Base-by-base conservation (phyloP, 2,113 vertebrate genomes). In the Urocolius indicus region DNA sequence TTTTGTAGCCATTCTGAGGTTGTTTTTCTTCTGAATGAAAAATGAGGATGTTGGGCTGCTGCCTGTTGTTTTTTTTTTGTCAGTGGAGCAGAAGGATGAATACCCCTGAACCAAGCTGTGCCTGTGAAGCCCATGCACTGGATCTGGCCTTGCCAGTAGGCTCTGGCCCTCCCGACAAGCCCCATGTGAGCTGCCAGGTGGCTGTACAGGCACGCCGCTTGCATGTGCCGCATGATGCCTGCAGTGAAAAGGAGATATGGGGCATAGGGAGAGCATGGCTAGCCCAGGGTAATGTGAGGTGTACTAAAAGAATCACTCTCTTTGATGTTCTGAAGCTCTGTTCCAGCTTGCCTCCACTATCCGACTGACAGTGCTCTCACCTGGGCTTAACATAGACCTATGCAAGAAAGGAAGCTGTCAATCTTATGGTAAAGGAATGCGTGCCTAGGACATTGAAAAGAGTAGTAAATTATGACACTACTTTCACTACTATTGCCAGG, bases 11-110 rank as follows among this genome's bases (percentile, higher is more conserved):
- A 0, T 73, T 83, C 62, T 10, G 85, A 90, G 36, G 30, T 69
- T 69, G 76, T 58, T 95, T 91, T 85, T n/a, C 75, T 88, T 58
- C 67, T 0, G 0, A 83, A 69, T 83, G 90, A 88, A 69, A 95
- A 96, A 76, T 73, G 62, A 52, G 54, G 62, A 80, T 91, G 71
- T 38, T 93, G 92, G 84, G 87, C 54, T 90, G 16, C 41, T 73
- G 94, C 87, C 90, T 69, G 75, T 69, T 68, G 90, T 45, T 84
- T 90, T 41, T 90, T 41, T 87, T 46, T 38, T 90, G 87, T 96
- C 82, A 76, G 62, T 0, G 10, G 59, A 61, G 62, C 87, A 95
- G 71, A 90, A 76, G 78, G 81, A 76, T 91, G 94, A 87, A 94
- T 90, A 26, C 5, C 48, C 27, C 36, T 3, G 27, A 49, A 84